phyloP scores from a whole-genome alignment of 2,113 vertebrate species.

The Cyprinus carpio region DNA sequence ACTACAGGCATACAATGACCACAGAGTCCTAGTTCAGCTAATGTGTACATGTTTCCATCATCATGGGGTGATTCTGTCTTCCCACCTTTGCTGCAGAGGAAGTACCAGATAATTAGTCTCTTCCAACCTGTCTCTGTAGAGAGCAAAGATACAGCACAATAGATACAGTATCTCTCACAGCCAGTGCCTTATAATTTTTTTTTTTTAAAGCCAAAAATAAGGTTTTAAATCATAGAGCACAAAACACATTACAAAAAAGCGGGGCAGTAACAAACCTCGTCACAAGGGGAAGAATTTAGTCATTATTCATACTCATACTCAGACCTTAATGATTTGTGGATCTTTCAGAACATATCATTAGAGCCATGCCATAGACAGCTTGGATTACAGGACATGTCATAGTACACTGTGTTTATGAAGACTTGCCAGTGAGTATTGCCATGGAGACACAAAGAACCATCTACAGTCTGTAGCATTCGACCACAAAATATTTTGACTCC shows the following conservation, averaged over 20 bases:
- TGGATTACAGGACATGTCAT: slow-evolving; percentile 30
- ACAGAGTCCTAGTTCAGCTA: not conserved
- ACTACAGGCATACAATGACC: slow-evolving; percentile 15
- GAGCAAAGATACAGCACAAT: not conserved
- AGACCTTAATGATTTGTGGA: slow-evolving; percentile 38
- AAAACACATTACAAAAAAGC: not conserved
- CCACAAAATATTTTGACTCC: slow-evolving; percentile 3
- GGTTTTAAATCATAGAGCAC: slow-evolving; percentile 18
- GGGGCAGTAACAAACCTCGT: slow-evolving; percentile 11
- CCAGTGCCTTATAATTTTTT: not conserved
- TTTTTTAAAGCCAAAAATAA: not conserved
- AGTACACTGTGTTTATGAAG: slow-evolving; percentile 10
- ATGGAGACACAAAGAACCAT: not conserved
- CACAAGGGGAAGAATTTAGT: slow-evolving; percentile 24
- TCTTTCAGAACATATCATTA: slow-evolving; percentile 26
- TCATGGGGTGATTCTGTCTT: not conserved
- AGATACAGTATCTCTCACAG: not conserved
- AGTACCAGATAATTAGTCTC: not conserved
- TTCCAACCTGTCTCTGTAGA: not conserved
- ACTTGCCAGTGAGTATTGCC: not conserved
- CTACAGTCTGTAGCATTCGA: not conserved
- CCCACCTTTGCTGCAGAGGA: slow-evolving; percentile 16
- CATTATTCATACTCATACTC: slow-evolving; percentile 22
- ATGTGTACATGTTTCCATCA: slow-evolving; percentile 15
- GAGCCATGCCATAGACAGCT: slow-evolving; percentile 7